Conservation (phyloP, 1,140 invertebrate genomes). For the Leptinotarsa lineolata region DNA sequence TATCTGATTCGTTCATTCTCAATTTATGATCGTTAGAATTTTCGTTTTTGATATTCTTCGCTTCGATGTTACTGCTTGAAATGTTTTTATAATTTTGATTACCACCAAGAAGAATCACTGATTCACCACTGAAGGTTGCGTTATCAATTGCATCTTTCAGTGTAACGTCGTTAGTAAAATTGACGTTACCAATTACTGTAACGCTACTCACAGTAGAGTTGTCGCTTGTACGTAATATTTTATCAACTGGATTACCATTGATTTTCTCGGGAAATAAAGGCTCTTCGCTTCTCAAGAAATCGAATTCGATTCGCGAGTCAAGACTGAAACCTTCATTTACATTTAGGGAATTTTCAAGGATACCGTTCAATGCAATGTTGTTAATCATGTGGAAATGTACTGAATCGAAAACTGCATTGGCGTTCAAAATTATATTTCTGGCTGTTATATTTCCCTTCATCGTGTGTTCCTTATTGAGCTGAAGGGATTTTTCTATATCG, state of each 20-base stretch:
- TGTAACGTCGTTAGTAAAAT: constrained; percentile 35
- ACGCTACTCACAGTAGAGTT: constrained; percentile 37
- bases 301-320: constrained; percentile 32
- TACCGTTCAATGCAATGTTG: background rate
- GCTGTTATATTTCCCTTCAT: constrained; percentile 14
- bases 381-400: constrained; percentile 7
- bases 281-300: constrained; percentile 40
- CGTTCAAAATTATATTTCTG: constrained; percentile 31
- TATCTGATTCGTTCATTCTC: background rate
- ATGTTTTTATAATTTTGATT: constrained; percentile 46
- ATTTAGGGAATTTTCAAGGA: constrained; percentile 42
- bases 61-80: constrained; percentile 21
- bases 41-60: constrained; percentile 33
- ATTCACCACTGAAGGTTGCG: constrained; percentile 36
- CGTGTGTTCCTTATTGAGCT: background rate
- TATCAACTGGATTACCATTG: constrained; percentile 40
- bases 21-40: constrained; percentile 33
- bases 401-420: constrained; percentile 1
- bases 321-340: constrained; percentile 40
- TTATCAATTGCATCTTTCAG: constrained; percentile 38
- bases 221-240: constrained; percentile 38
- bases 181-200: constrained; percentile 39
- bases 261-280: constrained; percentile 34
- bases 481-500: constrained; percentile 10
- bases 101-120: constrained; percentile 38